Evolutionary conservation across 2,113 vertebrate genomes (phyloP), one percentile per base, ranked within the genome.

Genomic region (Hucho hucho): DNA sequence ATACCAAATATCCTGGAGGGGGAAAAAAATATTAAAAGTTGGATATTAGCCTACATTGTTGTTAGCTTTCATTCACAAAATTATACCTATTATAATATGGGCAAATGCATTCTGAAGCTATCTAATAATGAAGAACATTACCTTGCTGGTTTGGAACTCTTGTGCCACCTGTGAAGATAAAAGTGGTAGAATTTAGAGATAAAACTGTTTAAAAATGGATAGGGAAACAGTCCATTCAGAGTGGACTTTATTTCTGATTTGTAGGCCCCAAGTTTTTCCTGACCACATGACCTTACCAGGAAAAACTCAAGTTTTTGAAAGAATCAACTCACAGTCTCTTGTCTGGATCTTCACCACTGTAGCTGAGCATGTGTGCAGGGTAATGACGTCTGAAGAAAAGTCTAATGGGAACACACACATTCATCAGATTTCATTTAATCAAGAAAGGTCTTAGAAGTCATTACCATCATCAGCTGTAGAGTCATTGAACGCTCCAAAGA

Each of bases 351-450:
- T 93, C 88, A 13, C 96, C 93, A 0, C 95, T 90, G 83, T 96
- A 95, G 81, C 95, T 95, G 64, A 98, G 83, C 81, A 95, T 85
- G 76, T 91, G 64, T 53, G 93, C 84, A 1, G 96, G 95, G 73
- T 96, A 97, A 79, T 98, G 95, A 20, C 95, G 88, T 70, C 97
- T 92, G 92, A 98, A 98, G 79, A 98, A 98, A n/a, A 96, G 87
- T 80, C 97, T 98, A 86, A 3, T 28, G 72, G 28, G n/a, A 14
- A 37, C 32, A 70, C 22, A 61, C 58, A 24, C 18, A 24, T 14
- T 56, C 20, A 18, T 4, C 53, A 20, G 14, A 4, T 56, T 6
- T 56, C 1, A 56, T 56, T 56, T 56, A 4, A 56, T 56, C 9
- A 12, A 11, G 37, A 43, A 56, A 20, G 53, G 18, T 20, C 53